Evolutionary conservation across 2,797 vertebrate species (phyloP).

Genomic region (Gadopsis bispinosus): DNA sequence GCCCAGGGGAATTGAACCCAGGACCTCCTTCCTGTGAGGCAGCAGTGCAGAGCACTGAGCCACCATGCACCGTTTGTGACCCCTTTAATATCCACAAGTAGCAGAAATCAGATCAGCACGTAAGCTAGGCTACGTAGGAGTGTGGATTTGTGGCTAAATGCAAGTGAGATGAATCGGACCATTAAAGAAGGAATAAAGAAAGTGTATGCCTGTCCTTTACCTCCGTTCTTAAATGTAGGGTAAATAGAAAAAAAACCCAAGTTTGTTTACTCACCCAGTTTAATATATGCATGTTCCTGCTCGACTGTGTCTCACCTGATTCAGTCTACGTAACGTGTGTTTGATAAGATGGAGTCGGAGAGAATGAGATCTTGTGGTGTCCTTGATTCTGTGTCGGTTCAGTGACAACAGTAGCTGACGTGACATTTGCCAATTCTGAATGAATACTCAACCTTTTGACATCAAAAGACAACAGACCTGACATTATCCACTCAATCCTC

Average conservation of each 20-base stretch:
- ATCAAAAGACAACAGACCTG: slow-evolving; percentile 46
- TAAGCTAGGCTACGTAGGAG: too few relatives aligned
- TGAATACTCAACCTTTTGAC: slow-evolving; percentile 61
- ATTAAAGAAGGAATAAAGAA: not conserved
- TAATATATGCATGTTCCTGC: slow-evolving; percentile 2
- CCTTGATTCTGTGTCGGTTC: slow-evolving; percentile 11
- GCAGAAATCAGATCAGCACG: not conserved
- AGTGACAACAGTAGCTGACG: slow-evolving; percentile 26
- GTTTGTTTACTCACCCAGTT: not conserved
- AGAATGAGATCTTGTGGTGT: slow-evolving; percentile 24
- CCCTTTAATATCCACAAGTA: not conserved
- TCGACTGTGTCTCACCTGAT: slow-evolving; percentile 11
- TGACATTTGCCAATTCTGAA: slow-evolving; percentile 62
- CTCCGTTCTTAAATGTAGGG: not conserved
- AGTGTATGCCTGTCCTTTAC: not conserved
- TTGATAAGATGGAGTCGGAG: slow-evolving; percentile 1
- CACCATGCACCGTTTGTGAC: too few relatives aligned
- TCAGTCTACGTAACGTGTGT: not conserved
- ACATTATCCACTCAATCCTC: slow-evolving; percentile 50
- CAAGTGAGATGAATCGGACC: not conserved
- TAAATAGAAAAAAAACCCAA: not conserved
- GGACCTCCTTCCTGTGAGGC: too few relatives aligned
- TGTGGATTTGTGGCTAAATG: not conserved
- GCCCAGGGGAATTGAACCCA: too few relatives aligned
- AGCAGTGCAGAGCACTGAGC: too few relatives aligned